These are phyloP conservation scores for Sericinus montela DNA, from an alignment of 2,888 invertebrate genomes.

Conservation along the genomic window DNA sequence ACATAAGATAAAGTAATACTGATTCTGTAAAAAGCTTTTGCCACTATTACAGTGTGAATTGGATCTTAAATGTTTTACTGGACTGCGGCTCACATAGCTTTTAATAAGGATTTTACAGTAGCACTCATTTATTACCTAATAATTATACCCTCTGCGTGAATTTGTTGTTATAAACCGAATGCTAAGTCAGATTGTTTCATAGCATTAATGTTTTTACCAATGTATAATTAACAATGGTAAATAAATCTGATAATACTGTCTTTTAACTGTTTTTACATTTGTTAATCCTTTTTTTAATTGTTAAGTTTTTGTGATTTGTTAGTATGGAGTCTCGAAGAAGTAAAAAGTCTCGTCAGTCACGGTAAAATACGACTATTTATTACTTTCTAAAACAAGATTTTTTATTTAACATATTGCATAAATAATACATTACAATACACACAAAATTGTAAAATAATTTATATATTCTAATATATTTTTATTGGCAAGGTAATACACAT, in stretches of 20 bases:
- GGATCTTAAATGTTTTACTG: constrained; percentile 30
- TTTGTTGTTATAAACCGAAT: constrained; percentile 68
- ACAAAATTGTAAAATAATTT: constrained; percentile 8
- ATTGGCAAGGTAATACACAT: constrained; percentile 15
- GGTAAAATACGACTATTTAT: constrained; percentile 14
- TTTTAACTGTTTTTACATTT: constrained; percentile 23
- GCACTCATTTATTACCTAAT: constrained; percentile 39
- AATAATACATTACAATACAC: constrained; percentile 19
- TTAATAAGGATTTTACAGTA: constrained; percentile 37
- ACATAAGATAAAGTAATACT: constrained; percentile 73
- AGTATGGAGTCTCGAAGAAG: too few relatives aligned
- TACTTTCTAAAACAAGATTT: constrained; percentile 14
- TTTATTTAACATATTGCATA: constrained; percentile 5
- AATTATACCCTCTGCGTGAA: constrained; percentile 47
- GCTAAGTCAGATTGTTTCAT: constrained; percentile 76
- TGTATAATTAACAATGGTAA: constrained; percentile 77
- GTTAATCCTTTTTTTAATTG: neutral
- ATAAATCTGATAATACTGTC: constrained; percentile 76
- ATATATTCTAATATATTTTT: constrained; percentile 1
- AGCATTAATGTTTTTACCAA: constrained; percentile 77
- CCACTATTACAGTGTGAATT: constrained; percentile 40
- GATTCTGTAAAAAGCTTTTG: constrained; percentile 60
- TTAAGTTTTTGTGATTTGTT: too few relatives aligned
- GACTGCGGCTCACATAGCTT: constrained; percentile 35
- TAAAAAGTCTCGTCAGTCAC: too few relatives aligned